Conservation (phyloP, 2,888 invertebrate genomes). For the Melinopterus prodromus region DNA sequence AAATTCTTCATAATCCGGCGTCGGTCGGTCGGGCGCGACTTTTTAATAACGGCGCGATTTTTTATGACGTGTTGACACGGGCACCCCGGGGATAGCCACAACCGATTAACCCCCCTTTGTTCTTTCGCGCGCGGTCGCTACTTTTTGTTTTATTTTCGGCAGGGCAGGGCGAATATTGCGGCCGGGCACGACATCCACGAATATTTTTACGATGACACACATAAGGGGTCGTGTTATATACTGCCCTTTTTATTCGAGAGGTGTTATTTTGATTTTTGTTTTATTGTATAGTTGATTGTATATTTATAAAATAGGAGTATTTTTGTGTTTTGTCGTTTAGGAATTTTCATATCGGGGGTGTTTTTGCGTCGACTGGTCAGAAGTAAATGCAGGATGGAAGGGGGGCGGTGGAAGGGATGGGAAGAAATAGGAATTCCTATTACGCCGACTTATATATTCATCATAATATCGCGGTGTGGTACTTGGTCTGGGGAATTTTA, state of each 20-base stretch:
- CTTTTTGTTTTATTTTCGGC: not conserved
- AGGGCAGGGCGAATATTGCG: not conserved
- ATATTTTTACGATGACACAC: conserved; percentile 4
- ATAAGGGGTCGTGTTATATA: not conserved
- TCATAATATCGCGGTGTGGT: not conserved
- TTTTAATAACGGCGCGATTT: conserved; percentile 4
- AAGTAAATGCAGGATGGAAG: not conserved
- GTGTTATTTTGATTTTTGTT: not conserved
- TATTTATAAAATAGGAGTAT: not conserved
- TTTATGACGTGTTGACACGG: not conserved
- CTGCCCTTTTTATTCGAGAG: not conserved
- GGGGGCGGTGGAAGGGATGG: not conserved
- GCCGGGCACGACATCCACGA: not conserved
- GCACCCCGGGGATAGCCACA: not conserved
- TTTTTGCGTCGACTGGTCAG: not conserved
- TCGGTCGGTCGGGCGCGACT: not conserved
- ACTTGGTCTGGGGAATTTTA: conserved; percentile 9
- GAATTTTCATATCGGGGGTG: not conserved
- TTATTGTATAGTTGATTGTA: not conserved
- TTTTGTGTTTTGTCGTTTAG: not conserved
- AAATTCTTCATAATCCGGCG: not conserved
- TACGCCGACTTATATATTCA: conserved; percentile 12
- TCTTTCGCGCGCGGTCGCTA: not conserved
- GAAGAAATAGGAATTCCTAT: conserved; percentile 7
- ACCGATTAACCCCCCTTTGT: not conserved